Percentiles rank a stretch among this genome's conserved stretches.
These are phyloP conservation scores for Perca fluviatilis DNA, from an alignment of 2,113 vertebrate species.

Conservation along the genomic window DNA sequence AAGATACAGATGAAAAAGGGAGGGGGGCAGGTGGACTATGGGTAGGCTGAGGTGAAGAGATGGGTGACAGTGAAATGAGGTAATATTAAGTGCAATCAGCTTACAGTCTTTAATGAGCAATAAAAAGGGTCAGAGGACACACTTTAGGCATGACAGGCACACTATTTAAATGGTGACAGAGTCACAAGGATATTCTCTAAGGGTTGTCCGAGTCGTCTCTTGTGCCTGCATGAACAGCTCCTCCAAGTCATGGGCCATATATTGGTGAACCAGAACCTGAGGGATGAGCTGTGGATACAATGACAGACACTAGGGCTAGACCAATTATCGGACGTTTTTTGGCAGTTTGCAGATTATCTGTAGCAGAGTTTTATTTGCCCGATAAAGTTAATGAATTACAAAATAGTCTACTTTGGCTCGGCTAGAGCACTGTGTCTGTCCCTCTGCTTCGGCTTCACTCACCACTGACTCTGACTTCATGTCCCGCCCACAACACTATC, in stretches of 20 bases:
- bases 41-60: no score
- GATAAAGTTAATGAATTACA: no score
- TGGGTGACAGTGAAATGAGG: neutral
- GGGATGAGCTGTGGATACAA: constrained; percentile 35
- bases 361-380: no score
- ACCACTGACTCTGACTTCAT: no score
- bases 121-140: neutral
- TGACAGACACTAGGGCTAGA: neutral
- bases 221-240: constrained; percentile 7
- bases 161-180: neutral
- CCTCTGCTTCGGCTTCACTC: no score
- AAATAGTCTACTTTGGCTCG: no score
- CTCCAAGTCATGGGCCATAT: constrained; percentile 21
- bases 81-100: neutral
- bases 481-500: no score
- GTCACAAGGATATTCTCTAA: neutral
- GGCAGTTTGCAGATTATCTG: no score
- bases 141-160: neutral
- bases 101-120: neutral
- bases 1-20: no score
- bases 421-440: no score
- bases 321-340: no score
- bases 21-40: no score
- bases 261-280: constrained; percentile 44
- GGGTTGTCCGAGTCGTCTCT: constrained; percentile 25